Evolutionary conservation across 2,113 vertebrate genomes (phyloP).

Genomic region (Meriones unguiculatus): DNA sequence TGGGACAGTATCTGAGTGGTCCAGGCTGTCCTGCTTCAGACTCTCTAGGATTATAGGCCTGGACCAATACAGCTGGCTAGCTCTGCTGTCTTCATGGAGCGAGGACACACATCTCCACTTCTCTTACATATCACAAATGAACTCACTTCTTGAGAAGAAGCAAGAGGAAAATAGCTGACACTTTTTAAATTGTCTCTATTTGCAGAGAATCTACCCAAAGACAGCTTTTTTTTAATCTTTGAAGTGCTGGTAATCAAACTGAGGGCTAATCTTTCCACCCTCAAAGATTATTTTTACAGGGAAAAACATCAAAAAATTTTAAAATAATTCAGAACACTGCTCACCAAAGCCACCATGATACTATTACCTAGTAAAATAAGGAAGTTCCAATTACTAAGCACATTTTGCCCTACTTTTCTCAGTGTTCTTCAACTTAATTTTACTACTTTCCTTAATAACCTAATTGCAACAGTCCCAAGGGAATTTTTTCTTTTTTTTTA

Average conservation of each 20-base stretch:
- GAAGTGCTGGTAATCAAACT: neutral
- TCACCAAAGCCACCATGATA: neutral
- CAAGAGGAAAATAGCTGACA: neutral
- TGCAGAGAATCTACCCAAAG: constrained; percentile 16
- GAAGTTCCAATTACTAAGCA: constrained; percentile 72
- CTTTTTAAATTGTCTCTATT: neutral
- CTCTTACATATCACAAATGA: neutral
- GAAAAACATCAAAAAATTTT: neutral
- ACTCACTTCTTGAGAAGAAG: constrained; percentile 22
- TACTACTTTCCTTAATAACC: constrained; percentile 78
- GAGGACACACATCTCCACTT: neutral
- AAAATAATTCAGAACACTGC: neutral
- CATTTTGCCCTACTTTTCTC: constrained; percentile 85
- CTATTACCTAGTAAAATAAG: constrained; percentile 54
- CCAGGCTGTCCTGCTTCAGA: neutral
- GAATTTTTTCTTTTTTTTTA: constrained; percentile 51
- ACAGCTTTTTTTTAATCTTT: neutral
- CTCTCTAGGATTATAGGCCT: neutral
- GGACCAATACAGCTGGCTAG: neutral
- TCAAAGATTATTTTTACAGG: neutral
- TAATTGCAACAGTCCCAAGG: constrained; percentile 80
- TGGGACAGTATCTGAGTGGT: neutral
- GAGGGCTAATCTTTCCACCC: neutral
- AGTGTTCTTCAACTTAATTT: constrained; percentile 76
- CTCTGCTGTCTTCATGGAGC: neutral